These are phyloP conservation scores for Ganaspis brasiliensis DNA, from an alignment of 2,888 invertebrate species.

Conservation along the genomic window DNA sequence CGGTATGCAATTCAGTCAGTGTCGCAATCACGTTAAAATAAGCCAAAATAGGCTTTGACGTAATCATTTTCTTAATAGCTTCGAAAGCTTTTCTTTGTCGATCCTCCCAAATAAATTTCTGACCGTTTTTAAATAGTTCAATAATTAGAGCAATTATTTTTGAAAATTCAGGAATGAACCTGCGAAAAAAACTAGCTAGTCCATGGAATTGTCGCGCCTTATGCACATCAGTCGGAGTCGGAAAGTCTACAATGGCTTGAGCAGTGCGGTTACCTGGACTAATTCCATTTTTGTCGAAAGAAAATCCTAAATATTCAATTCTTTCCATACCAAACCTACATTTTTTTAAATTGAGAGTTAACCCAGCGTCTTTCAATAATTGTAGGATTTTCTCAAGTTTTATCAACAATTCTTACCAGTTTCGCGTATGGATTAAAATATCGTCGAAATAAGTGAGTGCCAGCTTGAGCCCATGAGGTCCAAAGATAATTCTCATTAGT, in stretches of 20 bases:
- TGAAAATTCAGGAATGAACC: conserved; percentile 46
- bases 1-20: not conserved
- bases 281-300: conserved; percentile 18
- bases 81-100: not conserved
- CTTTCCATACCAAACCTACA: conserved; percentile 62
- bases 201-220: conserved; percentile 45
- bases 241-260: conserved; percentile 48
- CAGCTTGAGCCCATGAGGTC: not conserved
- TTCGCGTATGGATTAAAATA: not conserved
- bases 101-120: not conserved
- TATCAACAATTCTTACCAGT: not conserved
- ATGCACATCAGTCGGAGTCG: conserved; percentile 11
- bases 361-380: conserved; percentile 54
- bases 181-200: conserved; percentile 43
- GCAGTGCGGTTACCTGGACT: conserved; percentile 56
- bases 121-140: not conserved
- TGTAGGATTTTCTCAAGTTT: not conserved
- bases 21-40: not conserved
- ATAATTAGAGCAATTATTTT: not conserved
- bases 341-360: conserved; percentile 67
- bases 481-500: conserved; percentile 27
- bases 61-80: not conserved
- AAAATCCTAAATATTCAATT: conserved; percentile 67
- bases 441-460: conserved; percentile 26
- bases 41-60: not conserved